A percentile compares a stretch with the other conserved stretches of the same genome.
phyloP scores from a whole-genome alignment of 2,113 vertebrate genomes.

The Tylochromis polylepis region DNA sequence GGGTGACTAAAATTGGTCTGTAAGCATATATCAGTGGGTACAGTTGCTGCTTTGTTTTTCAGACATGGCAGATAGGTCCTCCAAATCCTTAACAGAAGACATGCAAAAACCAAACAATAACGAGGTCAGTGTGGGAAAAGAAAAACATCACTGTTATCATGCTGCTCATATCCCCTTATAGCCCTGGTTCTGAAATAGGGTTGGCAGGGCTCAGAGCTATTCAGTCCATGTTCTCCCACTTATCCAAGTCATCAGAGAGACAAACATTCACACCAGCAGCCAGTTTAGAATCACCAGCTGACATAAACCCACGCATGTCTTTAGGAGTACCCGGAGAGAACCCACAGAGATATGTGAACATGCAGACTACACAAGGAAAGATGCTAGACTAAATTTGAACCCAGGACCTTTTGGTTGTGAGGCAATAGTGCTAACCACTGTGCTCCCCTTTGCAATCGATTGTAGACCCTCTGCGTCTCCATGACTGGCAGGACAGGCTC shows the following conservation, averaged over 20 bases:
- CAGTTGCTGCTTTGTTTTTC: too few species aligned
- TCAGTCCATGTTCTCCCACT: background rate
- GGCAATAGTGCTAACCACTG: background rate
- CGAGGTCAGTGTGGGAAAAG: background rate
- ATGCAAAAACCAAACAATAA: rapidly evolving
- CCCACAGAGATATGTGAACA: background rate
- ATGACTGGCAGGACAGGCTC: background rate
- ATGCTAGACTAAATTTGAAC: background rate
- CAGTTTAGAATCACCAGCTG: background rate
- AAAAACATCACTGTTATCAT: background rate
- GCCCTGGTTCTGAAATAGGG: background rate
- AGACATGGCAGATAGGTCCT: too few species aligned
- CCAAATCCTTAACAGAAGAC: too few species aligned
- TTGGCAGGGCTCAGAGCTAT: background rate
- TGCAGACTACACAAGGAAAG: background rate
- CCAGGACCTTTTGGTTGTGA: background rate
- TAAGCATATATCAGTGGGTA: too few species aligned
- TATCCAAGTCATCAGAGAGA: background rate
- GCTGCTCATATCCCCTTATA: background rate
- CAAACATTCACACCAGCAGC: rapidly evolving
- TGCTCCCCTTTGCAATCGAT: background rate
- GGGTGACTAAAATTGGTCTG: too few species aligned
- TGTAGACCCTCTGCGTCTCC: background rate
- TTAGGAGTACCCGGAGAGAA: rapidly evolving
- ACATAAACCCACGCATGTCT: rapidly evolving